Conservation (phyloP, 2,797 vertebrate species). For the Pseudomugil gertrudae region DNA sequence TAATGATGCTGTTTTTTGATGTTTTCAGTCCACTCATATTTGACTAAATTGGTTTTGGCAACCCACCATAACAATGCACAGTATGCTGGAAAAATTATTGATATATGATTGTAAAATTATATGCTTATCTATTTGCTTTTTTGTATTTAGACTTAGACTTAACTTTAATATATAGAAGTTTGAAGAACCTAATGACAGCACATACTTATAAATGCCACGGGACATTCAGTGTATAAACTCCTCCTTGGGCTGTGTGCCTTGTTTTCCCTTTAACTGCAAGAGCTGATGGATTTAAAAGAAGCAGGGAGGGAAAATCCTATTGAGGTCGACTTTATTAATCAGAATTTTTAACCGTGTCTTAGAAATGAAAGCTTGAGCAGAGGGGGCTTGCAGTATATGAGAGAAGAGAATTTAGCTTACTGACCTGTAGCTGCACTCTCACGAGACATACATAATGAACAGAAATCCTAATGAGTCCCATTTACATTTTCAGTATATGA, state of each 20-base stretch:
- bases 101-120: conserved; percentile 14
- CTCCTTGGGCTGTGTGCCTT: neutral
- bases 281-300: conserved; percentile 30
- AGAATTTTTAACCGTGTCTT: conserved; percentile 25
- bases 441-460: conserved; percentile 7
- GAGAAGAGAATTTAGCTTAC: conserved; percentile 5
- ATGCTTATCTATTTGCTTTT: conserved; percentile 9
- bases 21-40: conserved; percentile 6
- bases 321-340: conserved; percentile 48
- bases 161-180: too few species aligned
- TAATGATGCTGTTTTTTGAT: conserved; percentile 2
- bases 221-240: conserved; percentile 27
- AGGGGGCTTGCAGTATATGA: conserved; percentile 4
- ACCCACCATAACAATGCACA: neutral
- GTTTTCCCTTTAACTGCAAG: neutral
- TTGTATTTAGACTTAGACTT: too few species aligned
- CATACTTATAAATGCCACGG: conserved; percentile 1
- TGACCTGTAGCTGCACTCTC: conserved; percentile 12
- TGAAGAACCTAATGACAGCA: conserved; percentile 9
- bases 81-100: conserved; percentile 11
- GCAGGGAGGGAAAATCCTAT: conserved; percentile 17
- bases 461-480: conserved; percentile 29
- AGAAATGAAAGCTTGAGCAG: conserved; percentile 50
- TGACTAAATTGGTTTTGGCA: neutral
- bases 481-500: conserved; percentile 27